A percentile compares a stretch with the other conserved stretches of the same genome.
Conservation (phyloP, 2,113 vertebrate species). For the Notechis scutatus region DNA sequence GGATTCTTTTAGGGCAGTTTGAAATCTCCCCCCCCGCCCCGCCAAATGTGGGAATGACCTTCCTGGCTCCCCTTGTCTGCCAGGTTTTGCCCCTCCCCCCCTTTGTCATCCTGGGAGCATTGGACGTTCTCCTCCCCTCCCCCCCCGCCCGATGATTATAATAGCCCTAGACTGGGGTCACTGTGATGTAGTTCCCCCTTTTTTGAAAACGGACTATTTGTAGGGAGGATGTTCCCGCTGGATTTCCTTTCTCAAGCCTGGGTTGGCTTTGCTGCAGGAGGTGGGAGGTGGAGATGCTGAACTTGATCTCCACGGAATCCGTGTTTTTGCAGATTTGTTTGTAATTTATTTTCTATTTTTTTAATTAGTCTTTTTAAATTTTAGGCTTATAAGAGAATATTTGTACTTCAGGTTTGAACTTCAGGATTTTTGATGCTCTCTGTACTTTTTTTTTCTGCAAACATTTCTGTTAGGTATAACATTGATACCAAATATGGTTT, state of each 20-base stretch:
- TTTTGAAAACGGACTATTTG: not conserved
- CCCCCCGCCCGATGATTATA: not conserved
- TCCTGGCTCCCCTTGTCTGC: not conserved
- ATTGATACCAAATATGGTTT: too few relatives aligned
- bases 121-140: not conserved
- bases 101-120: too few relatives aligned
- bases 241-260: not conserved
- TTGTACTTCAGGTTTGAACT: not conserved
- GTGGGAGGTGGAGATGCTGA: not conserved
- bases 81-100: not conserved
- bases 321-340: not conserved
- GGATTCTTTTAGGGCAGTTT: not conserved
- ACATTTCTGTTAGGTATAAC: too few relatives aligned
- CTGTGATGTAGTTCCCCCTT: not conserved
- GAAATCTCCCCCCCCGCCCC: not conserved
- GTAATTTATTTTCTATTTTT: not conserved
- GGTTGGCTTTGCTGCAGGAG: not conserved
- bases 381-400: not conserved
- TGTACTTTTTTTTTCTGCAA: not conserved
- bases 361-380: not conserved
- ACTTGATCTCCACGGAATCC: not conserved
- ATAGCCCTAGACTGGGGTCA: not conserved
- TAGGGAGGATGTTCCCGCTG: not conserved
- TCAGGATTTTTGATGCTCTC: not conserved
- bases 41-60: not conserved